Conservation (phyloP, 2,797 vertebrate species). For the Varecia variegata region DNA sequence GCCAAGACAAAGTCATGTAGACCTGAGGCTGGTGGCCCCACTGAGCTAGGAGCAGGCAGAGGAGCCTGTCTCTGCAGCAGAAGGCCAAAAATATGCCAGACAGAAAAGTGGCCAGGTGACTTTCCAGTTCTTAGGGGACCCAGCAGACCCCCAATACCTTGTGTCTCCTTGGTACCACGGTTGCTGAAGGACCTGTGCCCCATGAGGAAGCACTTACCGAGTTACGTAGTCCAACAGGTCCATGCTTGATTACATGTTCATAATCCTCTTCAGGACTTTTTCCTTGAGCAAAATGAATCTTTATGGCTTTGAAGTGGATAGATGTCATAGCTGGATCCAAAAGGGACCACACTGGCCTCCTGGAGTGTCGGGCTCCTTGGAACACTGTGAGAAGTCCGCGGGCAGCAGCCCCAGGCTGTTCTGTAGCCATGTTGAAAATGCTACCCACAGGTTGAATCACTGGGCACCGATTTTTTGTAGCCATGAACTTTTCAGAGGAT, state of each 20-base stretch:
- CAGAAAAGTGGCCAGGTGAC: not conserved
- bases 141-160: not conserved
- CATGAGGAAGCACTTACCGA: accelerated
- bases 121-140: not conserved
- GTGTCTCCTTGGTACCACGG: not conserved
- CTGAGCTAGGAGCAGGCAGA: not conserved
- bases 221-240: no score
- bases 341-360: not conserved
- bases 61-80: not conserved
- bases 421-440: not conserved
- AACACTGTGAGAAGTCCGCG: not conserved
- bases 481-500: not conserved
- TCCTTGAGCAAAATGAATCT: not conserved
- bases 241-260: not conserved
- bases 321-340: not conserved
- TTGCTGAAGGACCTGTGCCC: accelerated
- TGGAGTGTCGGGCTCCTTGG: not conserved
- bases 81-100: not conserved
- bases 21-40: not conserved
- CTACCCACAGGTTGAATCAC: not conserved
- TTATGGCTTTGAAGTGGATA: not conserved
- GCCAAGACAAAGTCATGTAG: not conserved
- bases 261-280: not conserved
- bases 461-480: not conserved
- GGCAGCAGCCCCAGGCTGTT: not conserved